Evolutionary conservation across 2,888 invertebrate genomes (phyloP).

Genomic region (Drymonia ruficornis): DNA sequence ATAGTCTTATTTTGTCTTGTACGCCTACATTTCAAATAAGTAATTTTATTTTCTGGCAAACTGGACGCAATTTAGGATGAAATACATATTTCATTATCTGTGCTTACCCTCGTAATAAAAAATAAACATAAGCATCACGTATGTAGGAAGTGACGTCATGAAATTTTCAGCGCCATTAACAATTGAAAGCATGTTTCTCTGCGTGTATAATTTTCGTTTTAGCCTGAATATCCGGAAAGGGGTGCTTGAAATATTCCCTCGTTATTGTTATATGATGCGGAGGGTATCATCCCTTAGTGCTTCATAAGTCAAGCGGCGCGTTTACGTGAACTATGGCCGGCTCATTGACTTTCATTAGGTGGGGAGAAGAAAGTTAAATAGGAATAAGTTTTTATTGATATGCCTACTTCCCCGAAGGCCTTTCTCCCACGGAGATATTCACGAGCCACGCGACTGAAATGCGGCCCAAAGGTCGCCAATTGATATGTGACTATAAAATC

Average conservation of each 20-base stretch:
- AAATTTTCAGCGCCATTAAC: constrained; percentile 30
- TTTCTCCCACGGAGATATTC: too few relatives aligned
- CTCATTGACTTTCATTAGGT: constrained; percentile 29
- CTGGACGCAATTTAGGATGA: too few relatives aligned
- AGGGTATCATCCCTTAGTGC: constrained; percentile 37
- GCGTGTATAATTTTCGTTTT: constrained; percentile 45
- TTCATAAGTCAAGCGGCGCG: constrained; percentile 18
- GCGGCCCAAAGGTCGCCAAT: too few relatives aligned
- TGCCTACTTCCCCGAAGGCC: too few relatives aligned
- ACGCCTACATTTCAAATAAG: too few relatives aligned
- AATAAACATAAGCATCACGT: constrained; percentile 2
- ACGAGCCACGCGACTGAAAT: too few relatives aligned
- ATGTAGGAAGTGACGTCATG: constrained; percentile 20
- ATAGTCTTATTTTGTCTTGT: too few relatives aligned
- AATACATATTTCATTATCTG: not conserved
- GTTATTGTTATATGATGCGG: constrained; percentile 48
- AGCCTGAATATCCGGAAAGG: constrained; percentile 28
- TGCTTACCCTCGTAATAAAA: not conserved
- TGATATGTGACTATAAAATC: too few relatives aligned
- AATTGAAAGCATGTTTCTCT: constrained; percentile 36
- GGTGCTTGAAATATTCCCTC: constrained; percentile 49
- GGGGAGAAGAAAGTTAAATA: constrained; percentile 2
- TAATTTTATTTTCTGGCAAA: too few relatives aligned
- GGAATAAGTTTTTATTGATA: not conserved
- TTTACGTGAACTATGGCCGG: constrained; percentile 30